phyloP scores from a whole-genome alignment of 2,797 vertebrate genomes.

The Anguilla marmorata region DNA sequence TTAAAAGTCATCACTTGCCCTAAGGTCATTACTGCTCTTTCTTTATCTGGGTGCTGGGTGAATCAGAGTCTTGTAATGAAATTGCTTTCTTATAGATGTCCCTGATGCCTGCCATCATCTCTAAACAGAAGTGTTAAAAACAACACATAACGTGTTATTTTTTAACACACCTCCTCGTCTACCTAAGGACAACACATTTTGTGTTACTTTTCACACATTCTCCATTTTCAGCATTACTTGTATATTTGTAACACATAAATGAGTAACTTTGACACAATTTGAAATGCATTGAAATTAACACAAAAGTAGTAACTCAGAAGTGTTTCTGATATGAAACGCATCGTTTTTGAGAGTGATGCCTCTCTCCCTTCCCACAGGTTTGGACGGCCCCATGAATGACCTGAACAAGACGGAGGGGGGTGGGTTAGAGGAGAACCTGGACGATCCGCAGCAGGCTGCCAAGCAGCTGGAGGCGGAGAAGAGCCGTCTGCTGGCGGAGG shows the following conservation, averaged over 20 bases:
- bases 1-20: not conserved
- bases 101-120: too few relatives aligned
- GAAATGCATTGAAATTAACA: too few relatives aligned
- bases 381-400: conserved; percentile 75
- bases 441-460: conserved; percentile 60
- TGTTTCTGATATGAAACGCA: too few relatives aligned
- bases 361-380: conserved; percentile 39
- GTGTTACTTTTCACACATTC: too few relatives aligned
- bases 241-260: not conserved
- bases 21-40: not conserved
- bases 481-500: conserved; percentile 80
- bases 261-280: too few relatives aligned
- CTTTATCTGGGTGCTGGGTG: not conserved
- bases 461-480: conserved; percentile 82
- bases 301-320: too few relatives aligned
- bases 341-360: conserved; percentile 7
- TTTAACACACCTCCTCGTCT: not conserved
- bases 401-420: conserved; percentile 72
- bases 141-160: too few relatives aligned
- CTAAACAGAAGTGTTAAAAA: too few relatives aligned
- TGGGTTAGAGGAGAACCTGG: conserved; percentile 66
- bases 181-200: conserved; percentile 19
- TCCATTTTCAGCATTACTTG: not conserved
- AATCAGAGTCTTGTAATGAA: not conserved
- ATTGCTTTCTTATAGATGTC: not conserved